Evolutionary conservation across 2,113 vertebrate genomes (phyloP).

Genomic region (Castor canadensis): DNA sequence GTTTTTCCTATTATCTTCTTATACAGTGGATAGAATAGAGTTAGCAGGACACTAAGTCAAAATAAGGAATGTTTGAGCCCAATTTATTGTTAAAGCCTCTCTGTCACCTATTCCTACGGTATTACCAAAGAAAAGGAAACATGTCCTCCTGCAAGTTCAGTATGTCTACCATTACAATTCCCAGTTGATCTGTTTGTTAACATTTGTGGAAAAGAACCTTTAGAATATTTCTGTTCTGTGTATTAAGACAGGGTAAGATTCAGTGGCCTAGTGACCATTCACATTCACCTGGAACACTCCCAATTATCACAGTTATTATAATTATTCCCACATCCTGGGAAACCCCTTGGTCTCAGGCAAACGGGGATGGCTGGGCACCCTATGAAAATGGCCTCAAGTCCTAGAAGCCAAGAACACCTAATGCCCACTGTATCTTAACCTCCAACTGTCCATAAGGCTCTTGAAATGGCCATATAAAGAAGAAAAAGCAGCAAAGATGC

Average conservation of each 20-base stretch:
- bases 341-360: background rate
- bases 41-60: background rate
- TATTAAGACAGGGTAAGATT: background rate
- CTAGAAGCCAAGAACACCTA: background rate
- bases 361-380: background rate
- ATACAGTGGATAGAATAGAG: background rate
- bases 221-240: background rate
- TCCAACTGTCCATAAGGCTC: background rate
- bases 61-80: background rate
- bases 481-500: background rate
- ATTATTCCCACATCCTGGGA: background rate
- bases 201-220: background rate
- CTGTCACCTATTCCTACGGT: background rate
- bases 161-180: background rate
- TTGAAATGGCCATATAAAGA: background rate
- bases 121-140: background rate
- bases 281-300: background rate
- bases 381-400: background rate
- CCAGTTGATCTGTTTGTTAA: background rate
- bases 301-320: background rate
- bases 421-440: background rate
- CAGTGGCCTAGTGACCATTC: background rate
- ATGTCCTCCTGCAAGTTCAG: background rate
- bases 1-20: conserved; percentile 24
- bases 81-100: background rate